Base-by-base conservation (phyloP, 2,888 invertebrate species). In the Trissolcus japonicus region DNA sequence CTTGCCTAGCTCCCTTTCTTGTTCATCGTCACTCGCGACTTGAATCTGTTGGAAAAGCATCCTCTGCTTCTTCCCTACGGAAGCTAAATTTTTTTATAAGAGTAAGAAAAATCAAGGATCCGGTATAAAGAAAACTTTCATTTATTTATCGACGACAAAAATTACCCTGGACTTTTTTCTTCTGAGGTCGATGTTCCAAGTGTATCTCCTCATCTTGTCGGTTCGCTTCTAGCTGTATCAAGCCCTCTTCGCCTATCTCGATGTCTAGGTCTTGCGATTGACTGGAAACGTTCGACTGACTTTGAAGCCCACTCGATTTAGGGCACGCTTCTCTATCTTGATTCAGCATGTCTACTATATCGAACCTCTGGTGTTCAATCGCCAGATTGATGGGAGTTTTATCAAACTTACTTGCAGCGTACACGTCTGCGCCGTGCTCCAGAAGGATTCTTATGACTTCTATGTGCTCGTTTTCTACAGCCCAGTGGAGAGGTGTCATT, bases 401-500 rank as follows among this genome's bases (percentile, higher is more conserved):
- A 48, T 93, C 92, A 86, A 95, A 95, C 89, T 95, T 95, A 83
- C 95, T 95, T 56, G 91, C 87, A 78, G 92, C 88, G 55, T 90
- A 90, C 7, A 93, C 91, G 87, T 95, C 93, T 0, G 97, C 96
- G 62, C 96, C 95, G 84, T 92, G 90, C 69, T 92, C 91, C 57
- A 98, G 88, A 79, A 98, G 90, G 78, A 93, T 87, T 62, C 92
- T 91, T 51, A 94, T 95, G 55, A 94, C 92, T 73, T 91, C 91
- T 21, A 91, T 88, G 89, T 96, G 95, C 0, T 94, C 94, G 83
- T 94, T 93, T 90, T 96, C 95, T 50, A 95, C 95, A 6, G 98
- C 97, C 98, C 98, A 98, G 90, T 98, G 98, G 69, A 98, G 91
- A 46, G 98, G 96, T 50, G 97, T 97, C 97, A 96, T 96, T 84